These are phyloP conservation scores for Pelvicachromis taeniatus DNA, from an alignment of 2,113 vertebrate genomes.

Conservation along the genomic window DNA sequence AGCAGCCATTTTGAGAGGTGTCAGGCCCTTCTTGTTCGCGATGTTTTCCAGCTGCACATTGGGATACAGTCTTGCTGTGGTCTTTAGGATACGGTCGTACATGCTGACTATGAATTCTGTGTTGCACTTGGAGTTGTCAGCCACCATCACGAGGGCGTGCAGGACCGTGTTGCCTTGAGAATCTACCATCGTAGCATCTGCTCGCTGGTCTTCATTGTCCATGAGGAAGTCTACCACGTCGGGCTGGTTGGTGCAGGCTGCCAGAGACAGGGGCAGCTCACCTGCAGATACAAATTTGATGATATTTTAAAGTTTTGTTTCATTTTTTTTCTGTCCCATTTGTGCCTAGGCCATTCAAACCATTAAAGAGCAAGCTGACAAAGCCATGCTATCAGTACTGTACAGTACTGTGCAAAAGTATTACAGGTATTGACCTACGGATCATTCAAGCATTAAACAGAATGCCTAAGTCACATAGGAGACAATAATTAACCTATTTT, in stretches of 20 bases:
- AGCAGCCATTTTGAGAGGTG: constrained; percentile 86
- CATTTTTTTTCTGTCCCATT: background rate
- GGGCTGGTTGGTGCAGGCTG: constrained; percentile 94
- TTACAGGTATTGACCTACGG: background rate
- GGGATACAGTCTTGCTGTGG: constrained; percentile 75
- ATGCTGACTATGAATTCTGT: constrained; percentile 88
- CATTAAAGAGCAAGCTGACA: background rate
- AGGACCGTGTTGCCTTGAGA: constrained; percentile 89
- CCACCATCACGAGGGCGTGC: constrained; percentile 86
- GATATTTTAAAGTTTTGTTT: background rate
- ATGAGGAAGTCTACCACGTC: constrained; percentile 87
- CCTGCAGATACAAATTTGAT: constrained; percentile 64
- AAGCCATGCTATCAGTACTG: background rate
- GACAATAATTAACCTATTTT: background rate
- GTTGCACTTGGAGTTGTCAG: constrained; percentile 84
- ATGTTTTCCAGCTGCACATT: constrained; percentile 84
- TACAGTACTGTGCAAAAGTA: background rate
- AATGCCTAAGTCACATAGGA: background rate
- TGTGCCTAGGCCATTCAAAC: background rate
- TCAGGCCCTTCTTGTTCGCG: constrained; percentile 81
- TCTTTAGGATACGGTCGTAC: constrained; percentile 86
- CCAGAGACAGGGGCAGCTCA: constrained; percentile 90
- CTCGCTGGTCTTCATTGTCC: constrained; percentile 77
- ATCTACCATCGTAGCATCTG: constrained; percentile 71
- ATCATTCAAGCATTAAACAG: background rate